Conservation (phyloP, 2,797 vertebrate genomes). For the Poecilia picta region DNA sequence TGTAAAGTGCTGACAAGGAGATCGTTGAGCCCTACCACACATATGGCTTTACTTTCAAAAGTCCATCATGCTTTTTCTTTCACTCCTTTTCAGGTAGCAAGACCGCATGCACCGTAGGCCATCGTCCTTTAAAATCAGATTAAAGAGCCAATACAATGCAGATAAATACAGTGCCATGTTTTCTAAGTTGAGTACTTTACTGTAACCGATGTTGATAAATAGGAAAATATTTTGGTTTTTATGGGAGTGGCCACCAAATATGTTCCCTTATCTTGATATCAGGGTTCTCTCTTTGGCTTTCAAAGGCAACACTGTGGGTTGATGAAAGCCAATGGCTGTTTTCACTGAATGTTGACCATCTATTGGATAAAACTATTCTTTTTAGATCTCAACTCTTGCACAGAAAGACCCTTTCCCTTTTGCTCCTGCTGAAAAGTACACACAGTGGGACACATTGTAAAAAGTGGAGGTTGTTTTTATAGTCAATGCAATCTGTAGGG, state of each 20-base stretch:
- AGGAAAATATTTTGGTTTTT: background rate
- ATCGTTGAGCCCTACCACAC: conserved; percentile 78
- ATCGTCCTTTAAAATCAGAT: background rate
- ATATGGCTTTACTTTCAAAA: conserved; percentile 81
- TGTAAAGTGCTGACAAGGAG: conserved; percentile 81
- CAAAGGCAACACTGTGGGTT: conserved; percentile 37
- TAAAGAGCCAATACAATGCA: background rate
- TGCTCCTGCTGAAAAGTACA: background rate
- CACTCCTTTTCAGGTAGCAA: conserved; percentile 31
- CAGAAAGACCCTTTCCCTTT: background rate
- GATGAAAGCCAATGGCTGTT: conserved; percentile 36
- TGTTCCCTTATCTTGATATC: conserved; percentile 38
- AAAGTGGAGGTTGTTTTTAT: background rate
- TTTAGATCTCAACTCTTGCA: conserved; percentile 40
- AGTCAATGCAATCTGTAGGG: background rate
- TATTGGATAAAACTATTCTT: conserved; percentile 40
- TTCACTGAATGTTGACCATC: conserved; percentile 52
- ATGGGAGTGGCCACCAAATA: conserved; percentile 19
- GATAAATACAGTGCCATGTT: background rate
- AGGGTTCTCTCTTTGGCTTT: conserved; percentile 41
- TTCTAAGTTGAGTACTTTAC: background rate
- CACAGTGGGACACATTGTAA: background rate
- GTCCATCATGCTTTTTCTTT: conserved; percentile 51
- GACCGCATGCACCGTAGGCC: conserved; percentile 6
- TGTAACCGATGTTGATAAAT: background rate